Evolutionary conservation across 2,888 invertebrate species (phyloP).

Genomic region (Plutella xylostella): DNA sequence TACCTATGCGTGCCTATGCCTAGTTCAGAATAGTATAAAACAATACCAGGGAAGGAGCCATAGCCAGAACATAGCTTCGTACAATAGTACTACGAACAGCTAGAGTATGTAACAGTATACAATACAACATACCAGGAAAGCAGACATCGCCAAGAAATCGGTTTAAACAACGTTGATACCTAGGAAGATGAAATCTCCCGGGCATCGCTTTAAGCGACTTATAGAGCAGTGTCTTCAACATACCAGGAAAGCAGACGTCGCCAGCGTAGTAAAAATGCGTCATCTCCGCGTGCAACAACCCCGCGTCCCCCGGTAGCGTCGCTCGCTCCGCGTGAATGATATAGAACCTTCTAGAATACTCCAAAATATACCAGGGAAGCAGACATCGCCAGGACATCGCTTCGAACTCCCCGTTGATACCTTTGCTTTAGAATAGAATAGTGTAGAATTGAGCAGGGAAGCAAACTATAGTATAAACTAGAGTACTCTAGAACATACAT

Average conservation of each 20-base stretch:
- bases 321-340: conserved; percentile 79
- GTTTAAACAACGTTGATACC: too few species aligned
- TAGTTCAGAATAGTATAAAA: not conserved
- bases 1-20: too few species aligned
- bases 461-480: not conserved
- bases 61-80: too few species aligned
- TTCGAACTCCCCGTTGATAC: not conserved
- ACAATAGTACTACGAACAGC: too few species aligned
- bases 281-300: conserved; percentile 94
- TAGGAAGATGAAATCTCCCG: too few species aligned
- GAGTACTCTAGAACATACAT: too few species aligned
- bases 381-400: not conserved
- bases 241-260: conserved; percentile 88
- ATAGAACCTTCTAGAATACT: too few species aligned
- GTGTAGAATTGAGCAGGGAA: not conserved
- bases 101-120: too few species aligned
- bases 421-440: not conserved
- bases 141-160: not conserved
- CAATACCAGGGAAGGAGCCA: not conserved
- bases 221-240: too few species aligned
- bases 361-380: not conserved
- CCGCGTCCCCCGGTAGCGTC: conserved; percentile 89
- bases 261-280: conserved; percentile 97
- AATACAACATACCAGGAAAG: not conserved
- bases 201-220: too few species aligned